Evolutionary conservation across 2,888 invertebrate genomes (phyloP), one percentile per base, ranked within the genome.

Genomic region (Melieria picta): DNA sequence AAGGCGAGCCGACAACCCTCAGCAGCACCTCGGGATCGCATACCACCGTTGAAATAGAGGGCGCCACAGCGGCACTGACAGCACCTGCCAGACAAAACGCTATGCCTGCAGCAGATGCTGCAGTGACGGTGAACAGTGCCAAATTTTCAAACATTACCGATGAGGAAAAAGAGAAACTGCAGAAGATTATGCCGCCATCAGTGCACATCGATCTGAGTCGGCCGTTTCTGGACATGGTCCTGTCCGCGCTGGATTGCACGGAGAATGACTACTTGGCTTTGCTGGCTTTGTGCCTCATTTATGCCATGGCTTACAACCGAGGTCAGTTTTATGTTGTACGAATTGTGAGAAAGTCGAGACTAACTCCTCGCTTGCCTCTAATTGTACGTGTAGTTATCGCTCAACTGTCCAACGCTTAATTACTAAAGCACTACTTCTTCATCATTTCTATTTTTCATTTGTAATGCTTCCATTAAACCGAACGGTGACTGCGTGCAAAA

Each of bases 261-360:
- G 97, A 97, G 83, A 98, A 98, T 87, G 99, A 99, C 88, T 98
- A 99, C 84, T 91, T 94, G 61, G 93, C 98, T 6, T 88, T 99
- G 73, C 95, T 98, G 85, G 93, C 94, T 4, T 89, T 99, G 13
- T 96, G 97, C 87, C 89, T 99, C 73, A 90, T 99, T 56, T 97
- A 97, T 86, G 97, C 98, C 11, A 91, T 99, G 87, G 94, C 94
- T 73, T 94, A 94, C 84, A 99, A 99, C 88, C 91, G 92, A 91
- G 98, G 99, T 98, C 16, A 60, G 70, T 45, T 30, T 57, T 63
- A 11, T 30, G 10, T 58, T 68, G 50, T 68, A 70, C 65, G 67
- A 58, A 30, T 30, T 30, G 30, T 30, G 30, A 30, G 30, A 30
- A 30, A 30, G 30, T 30, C 30, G 30, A 30, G 30, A 30, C 30